Conservation (phyloP, 1,140 invertebrate species). For the Drosophila littoralis region DNA sequence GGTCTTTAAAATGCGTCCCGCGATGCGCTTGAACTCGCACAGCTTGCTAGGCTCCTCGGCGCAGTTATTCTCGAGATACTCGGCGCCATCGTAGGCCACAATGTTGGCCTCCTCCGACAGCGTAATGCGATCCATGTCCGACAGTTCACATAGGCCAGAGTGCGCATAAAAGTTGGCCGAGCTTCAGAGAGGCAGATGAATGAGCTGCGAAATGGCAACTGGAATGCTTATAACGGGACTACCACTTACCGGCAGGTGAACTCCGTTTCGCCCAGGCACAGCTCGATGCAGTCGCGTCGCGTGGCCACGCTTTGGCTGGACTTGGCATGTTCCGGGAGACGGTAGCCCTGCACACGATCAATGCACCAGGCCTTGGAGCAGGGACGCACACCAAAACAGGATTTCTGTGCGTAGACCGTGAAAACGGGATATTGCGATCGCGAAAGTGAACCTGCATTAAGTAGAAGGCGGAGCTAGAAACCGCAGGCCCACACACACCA, state of each 20-base stretch:
- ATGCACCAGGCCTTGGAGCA: constrained; percentile 96
- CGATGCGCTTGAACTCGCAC: constrained; percentile 96
- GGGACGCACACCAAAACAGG: constrained; percentile 93
- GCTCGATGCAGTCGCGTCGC: constrained; percentile 93
- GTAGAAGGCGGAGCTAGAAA: constrained; percentile 37
- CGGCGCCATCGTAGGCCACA: constrained; percentile 89
- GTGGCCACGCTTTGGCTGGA: constrained; percentile 89
- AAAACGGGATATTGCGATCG: constrained; percentile 97
- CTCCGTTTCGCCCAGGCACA: constrained; percentile 94
- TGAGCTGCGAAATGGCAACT: constrained; percentile 43
- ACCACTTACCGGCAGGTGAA: constrained; percentile 94
- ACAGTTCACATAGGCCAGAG: constrained; percentile 93
- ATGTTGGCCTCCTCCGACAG: constrained; percentile 91
- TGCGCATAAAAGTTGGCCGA: constrained; percentile 95
- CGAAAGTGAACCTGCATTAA: constrained; percentile 90
- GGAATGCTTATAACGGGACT: constrained; percentile 40
- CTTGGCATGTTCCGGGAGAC: constrained; percentile 90
- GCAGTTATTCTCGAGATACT: constrained; percentile 96
- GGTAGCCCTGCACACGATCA: constrained; percentile 94
- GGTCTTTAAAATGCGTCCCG: constrained; percentile 95
- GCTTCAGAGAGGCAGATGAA: constrained; percentile 86
- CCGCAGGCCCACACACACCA: constrained; percentile 44
- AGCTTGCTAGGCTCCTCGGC: constrained; percentile 94
- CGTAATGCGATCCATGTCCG: constrained; percentile 95
- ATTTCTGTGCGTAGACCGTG: constrained; percentile 97